Evolutionary conservation across 2,797 vertebrate genomes (phyloP).

Genomic region (Etheostoma nigrum): DNA sequence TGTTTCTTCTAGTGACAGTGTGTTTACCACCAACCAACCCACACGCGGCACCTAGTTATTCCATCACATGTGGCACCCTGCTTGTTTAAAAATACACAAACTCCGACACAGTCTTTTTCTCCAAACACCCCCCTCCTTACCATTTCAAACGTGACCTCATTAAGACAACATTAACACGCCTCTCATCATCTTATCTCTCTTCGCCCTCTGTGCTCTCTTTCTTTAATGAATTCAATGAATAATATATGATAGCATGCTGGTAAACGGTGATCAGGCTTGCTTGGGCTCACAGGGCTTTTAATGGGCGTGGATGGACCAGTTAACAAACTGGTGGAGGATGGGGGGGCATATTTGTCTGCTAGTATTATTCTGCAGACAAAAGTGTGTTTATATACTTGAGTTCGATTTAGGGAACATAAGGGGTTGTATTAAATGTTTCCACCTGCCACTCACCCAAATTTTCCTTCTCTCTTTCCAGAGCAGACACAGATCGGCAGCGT

Average conservation of each 20-base stretch:
- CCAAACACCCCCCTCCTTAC: conserved; percentile 27
- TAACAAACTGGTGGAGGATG: conserved; percentile 69
- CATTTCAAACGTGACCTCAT: conserved; percentile 79
- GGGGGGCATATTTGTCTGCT: background rate
- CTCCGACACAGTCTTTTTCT: conserved; percentile 25
- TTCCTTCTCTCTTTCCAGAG: conserved; percentile 50
- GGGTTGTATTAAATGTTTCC: conserved; percentile 1
- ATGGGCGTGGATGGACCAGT: conserved; percentile 73
- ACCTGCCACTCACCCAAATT: background rate
- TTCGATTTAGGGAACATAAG: background rate
- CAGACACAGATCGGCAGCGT: conserved; percentile 40
- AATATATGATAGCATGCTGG: conserved; percentile 77
- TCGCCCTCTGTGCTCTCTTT: conserved; percentile 30
- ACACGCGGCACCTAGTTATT: conserved; percentile 53
- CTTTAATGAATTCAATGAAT: conserved; percentile 74
- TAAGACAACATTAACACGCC: conserved; percentile 80
- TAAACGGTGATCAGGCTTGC: conserved; percentile 69
- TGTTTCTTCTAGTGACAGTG: conserved; percentile 57
- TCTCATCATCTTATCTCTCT: conserved; percentile 61
- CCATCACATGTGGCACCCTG: conserved; percentile 43
- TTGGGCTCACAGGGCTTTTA: conserved; percentile 68
- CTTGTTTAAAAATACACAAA: conserved; percentile 45
- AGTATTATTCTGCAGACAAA: background rate
- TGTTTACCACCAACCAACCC: conserved; percentile 60
- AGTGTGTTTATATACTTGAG: background rate